A percentile compares a stretch with the other conserved stretches of the same genome.
phyloP scores from a whole-genome alignment of 23 tunicate species.

The Styela clava region DNA sequence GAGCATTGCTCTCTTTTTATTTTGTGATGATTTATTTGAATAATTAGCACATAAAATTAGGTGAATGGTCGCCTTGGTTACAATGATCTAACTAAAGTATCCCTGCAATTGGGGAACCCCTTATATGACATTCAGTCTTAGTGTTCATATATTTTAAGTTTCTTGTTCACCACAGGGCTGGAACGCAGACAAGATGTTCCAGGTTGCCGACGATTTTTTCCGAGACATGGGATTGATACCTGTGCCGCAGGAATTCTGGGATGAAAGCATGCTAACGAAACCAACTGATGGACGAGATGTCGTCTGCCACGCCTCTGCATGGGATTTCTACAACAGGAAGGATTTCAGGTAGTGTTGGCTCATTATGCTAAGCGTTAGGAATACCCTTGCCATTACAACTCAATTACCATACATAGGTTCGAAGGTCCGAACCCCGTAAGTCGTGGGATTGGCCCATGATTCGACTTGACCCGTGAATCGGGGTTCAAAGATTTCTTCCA shows the following conservation, averaged over 20 bases:
- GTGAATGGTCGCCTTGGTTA: no score
- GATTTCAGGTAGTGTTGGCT: constrained; percentile 70
- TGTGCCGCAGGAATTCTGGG: constrained; percentile 88
- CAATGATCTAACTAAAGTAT: no score
- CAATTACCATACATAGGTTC: no score
- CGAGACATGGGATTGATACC: constrained; percentile 72
- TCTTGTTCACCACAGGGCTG: constrained; percentile 53
- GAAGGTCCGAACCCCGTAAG: no score
- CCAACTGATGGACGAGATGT: constrained; percentile 73
- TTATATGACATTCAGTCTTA: background rate
- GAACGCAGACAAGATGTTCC: constrained; percentile 75
- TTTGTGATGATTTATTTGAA: no score
- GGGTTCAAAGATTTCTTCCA: no score
- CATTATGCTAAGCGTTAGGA: background rate
- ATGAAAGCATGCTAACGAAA: constrained; percentile 62
- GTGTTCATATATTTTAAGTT: background rate
- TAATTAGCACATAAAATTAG: no score
- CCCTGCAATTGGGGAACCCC: no score
- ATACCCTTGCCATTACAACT: no score
- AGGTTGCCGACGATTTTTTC: constrained; percentile 91
- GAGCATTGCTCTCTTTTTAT: no score
- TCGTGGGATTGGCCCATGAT: no score
- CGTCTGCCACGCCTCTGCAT: constrained; percentile 99
- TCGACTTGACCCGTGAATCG: no score
- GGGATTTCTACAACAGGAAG: constrained; percentile 96